A percentile compares a stretch with the other conserved stretches of the same genome.
These are phyloP conservation scores for Gallinago nigripennis DNA, from an alignment of 2,797 vertebrate genomes.

Conservation along the genomic window DNA sequence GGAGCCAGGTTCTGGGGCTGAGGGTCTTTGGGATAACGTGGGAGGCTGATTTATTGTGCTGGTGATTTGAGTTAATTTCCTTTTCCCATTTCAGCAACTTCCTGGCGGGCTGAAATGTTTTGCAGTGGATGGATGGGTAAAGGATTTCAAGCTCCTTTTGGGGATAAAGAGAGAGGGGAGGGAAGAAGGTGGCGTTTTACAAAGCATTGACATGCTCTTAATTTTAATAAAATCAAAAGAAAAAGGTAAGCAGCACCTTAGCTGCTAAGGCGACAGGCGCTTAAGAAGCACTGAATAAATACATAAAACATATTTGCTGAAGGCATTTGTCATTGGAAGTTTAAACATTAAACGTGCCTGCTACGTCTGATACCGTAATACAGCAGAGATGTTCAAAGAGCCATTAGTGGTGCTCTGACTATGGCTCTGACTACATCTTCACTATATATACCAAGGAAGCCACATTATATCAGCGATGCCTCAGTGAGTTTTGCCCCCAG, in stretches of 20 bases:
- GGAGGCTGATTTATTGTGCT: neutral
- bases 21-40: neutral
- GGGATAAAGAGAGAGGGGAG: neutral
- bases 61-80: neutral
- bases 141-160: neutral
- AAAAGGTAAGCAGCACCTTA: neutral
- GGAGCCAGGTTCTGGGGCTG: neutral
- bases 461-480: constrained; percentile 5
- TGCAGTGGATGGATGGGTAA: neutral
- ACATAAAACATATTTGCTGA: constrained; percentile 54
- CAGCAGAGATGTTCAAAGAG: constrained; percentile 43
- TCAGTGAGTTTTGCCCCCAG: constrained; percentile 33
- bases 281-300: constrained; percentile 21
- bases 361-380: constrained; percentile 15
- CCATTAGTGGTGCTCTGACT: constrained; percentile 39
- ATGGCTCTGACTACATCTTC: constrained; percentile 21
- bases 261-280: neutral
- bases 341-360: constrained; percentile 54
- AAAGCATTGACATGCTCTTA: neutral
- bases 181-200: neutral
- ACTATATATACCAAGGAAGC: neutral
- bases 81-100: neutral
- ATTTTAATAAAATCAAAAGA: neutral
- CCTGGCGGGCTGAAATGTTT: neutral
- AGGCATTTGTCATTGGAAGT: constrained; percentile 55